These are phyloP conservation scores for Lucifuga dentata DNA, from an alignment of 2,113 vertebrate genomes.

Conservation along the genomic window DNA sequence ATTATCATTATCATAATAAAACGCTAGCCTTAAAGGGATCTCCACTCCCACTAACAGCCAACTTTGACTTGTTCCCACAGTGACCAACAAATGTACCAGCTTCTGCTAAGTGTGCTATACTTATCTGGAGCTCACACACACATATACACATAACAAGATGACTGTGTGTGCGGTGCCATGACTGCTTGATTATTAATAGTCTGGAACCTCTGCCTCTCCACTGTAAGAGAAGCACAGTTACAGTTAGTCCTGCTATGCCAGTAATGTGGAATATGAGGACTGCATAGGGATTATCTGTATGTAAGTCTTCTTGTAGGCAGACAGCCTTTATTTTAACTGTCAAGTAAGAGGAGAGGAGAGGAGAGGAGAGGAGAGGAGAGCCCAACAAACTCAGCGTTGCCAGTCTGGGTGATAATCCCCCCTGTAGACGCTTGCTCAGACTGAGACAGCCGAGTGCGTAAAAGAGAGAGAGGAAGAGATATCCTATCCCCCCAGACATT, in stretches of 20 bases:
- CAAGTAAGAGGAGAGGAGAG: not conserved
- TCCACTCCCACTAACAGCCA: no score
- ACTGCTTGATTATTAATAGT: conserved; percentile 23
- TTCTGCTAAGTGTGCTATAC: not conserved
- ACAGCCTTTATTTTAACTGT: not conserved
- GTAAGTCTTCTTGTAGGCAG: not conserved
- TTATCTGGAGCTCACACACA: not conserved
- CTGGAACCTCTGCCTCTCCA: not conserved
- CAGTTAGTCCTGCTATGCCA: no score
- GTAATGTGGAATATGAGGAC: conserved; percentile 14
- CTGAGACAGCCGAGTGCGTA: conserved; percentile 48
- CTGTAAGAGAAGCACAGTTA: conserved; percentile 1
- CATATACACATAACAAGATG: not conserved
- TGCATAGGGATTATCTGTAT: not conserved
- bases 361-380: not conserved
- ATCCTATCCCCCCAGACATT: conserved; percentile 26
- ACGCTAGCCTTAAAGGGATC: not conserved
- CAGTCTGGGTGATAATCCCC: conserved; percentile 58
- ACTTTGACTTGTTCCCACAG: not conserved
- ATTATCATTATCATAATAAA: conserved; percentile 7
- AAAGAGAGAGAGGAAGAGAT: conserved; percentile 36
- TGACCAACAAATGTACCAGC: not conserved
- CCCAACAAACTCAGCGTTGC: conserved; percentile 12
- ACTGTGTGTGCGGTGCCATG: conserved; percentile 14
- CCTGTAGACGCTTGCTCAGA: conserved; percentile 50